Percentiles rank a stretch among this genome's conserved stretches.
Evolutionary conservation across 2,113 vertebrate species (phyloP).

Genomic region (Accipiter cooperii): DNA sequence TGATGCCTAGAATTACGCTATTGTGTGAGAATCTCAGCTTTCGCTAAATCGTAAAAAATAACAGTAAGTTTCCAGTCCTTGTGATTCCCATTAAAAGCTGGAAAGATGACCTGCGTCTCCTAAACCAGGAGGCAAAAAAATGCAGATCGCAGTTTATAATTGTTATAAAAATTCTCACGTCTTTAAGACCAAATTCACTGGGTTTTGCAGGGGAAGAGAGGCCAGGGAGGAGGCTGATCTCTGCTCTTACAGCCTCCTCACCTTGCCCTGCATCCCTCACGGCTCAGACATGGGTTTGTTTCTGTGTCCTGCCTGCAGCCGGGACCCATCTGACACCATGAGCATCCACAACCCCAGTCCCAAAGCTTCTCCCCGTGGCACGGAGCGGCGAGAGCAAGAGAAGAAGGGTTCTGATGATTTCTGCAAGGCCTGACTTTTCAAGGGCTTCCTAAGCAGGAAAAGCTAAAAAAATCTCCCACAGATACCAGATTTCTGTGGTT

Average conservation of each 20-base stretch:
- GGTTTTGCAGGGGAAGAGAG: neutral
- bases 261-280: neutral
- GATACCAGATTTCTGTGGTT: neutral
- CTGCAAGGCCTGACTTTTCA: neutral
- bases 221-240: neutral
- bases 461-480: neutral
- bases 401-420: neutral
- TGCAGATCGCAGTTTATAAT: neutral
- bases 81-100: neutral
- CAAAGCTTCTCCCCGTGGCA: fast-evolving
- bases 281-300: neutral
- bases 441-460: neutral
- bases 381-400: neutral
- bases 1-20: neutral
- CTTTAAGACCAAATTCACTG: neutral
- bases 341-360: neutral
- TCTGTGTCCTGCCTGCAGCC: neutral
- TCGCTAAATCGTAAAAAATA: neutral
- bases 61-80: neutral
- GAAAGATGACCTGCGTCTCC: neutral
- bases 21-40: neutral
- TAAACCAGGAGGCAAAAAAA: neutral
- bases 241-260: neutral
- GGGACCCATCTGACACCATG: fast-evolving
- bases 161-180: neutral